Base-by-base conservation (phyloP, 1,140 invertebrate genomes). In the Eurosta solidaginis region DNA sequence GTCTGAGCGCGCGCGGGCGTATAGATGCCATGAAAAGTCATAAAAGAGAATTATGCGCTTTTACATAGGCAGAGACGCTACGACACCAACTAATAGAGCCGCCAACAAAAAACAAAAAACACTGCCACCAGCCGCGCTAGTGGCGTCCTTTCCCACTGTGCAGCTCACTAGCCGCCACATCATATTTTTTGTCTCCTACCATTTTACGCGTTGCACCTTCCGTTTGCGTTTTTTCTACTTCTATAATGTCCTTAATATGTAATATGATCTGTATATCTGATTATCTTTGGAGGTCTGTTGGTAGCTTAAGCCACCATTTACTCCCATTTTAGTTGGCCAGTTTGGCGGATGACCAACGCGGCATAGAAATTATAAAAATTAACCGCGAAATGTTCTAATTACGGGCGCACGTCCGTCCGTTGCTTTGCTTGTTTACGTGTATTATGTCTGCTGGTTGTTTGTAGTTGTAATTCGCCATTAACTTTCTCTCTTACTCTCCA, bases 11-110 rank as follows among this genome's bases (percentile, higher is more conserved):
- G 42, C 47, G 25, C 12, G 49, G 29, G 45, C 20, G 49, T 22
- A 27, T 74, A 42, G 77, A 73, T 79, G 75, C 49, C 78, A 52
- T 78, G 78, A 49, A 47, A 36, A 77, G 78, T 76, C 74, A 79
- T 79, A 79, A 79, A 79, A 73, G 59, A 79, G 78, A 79, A 79
- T 76, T 79, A 79, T 79, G 74, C 45, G 74, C 68, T 36, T 78
- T 68, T 33, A 17, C 36, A 68, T 68, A 40, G 59, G 33, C 36
- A 68, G n/a, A 29, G 33, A 68, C 59, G 33, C 36, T n/a, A n/a
- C n/a, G n/a, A n/a, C n/a, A n/a, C n/a, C n/a, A 33, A 33, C 59
- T 33, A 42, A 68, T 40, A 68, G 36, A 59, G 29, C 17, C 25
- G 17, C 33, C 14, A 59, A 33, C 54, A n/a, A 40, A 14, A 17